Conservation (phyloP, 2,888 invertebrate species). For the Sphaerophoria taeniata region DNA sequence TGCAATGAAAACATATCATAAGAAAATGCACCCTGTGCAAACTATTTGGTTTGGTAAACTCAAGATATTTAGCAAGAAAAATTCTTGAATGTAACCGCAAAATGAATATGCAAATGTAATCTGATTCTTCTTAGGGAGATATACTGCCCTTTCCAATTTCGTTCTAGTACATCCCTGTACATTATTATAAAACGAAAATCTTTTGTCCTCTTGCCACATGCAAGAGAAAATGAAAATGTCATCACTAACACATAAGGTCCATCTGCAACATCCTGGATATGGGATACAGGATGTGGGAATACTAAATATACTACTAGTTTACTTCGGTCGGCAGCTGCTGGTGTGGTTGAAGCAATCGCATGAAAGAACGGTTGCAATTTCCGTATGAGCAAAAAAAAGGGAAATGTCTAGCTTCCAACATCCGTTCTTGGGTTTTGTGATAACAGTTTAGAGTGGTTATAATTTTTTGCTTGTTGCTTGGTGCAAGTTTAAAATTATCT, state of each 20-base stretch:
- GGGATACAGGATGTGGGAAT: constrained; percentile 3
- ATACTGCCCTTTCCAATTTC: background rate
- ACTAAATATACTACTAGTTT: background rate
- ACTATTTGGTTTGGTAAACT: too few species aligned
- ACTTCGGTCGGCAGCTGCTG: background rate
- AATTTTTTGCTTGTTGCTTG: too few species aligned
- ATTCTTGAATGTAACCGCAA: too few species aligned
- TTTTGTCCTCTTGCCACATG: background rate
- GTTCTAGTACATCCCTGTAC: constrained; percentile 1
- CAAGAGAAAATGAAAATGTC: background rate
- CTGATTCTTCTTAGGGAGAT: too few species aligned
- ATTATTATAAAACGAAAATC: constrained; percentile 7
- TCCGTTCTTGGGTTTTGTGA: too few species aligned
- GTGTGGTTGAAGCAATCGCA: background rate
- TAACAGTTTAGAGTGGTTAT: too few species aligned
- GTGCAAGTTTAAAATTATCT: too few species aligned
- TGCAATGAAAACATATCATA: too few species aligned
- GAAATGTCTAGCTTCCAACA: too few species aligned
- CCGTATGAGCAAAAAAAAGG: background rate
- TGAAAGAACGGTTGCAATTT: background rate
- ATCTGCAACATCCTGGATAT: constrained; percentile 22
- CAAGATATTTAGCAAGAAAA: too few species aligned
- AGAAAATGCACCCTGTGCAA: too few species aligned
- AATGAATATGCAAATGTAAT: too few species aligned
- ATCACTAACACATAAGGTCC: constrained; percentile 9